Evolutionary conservation across 1,140 invertebrate species (phyloP), one percentile per base, ranked within the genome.

Genomic region (Sycobia sp.): DNA sequence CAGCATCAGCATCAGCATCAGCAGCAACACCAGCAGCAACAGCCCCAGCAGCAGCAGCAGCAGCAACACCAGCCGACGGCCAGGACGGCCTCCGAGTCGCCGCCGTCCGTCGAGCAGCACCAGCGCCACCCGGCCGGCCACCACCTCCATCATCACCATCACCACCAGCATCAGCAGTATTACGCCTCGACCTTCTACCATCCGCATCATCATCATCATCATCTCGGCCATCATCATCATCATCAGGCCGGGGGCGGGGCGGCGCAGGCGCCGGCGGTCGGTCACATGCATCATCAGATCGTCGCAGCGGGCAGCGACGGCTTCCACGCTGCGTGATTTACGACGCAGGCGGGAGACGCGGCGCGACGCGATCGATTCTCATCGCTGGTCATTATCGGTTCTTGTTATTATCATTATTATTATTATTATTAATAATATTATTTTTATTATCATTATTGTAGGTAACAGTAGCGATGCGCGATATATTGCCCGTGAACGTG

Each of bases 121-220:
- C 68, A n/a, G n/a, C n/a, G n/a, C n/a, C n/a, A n/a, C n/a, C n/a
- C 69, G 36, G 56, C 22, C 22, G 39, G 39, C 39, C 50, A 66
- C 62, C 41, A 66, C 51, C 54, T 56, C 29, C 51, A 67, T 55
- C 76, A 77, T 60, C 54, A 59, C 29, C 51, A 67, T 55, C 76
- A 77, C 62, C 76, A 74, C 61, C 70, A 69, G 36, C 71, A 78
- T 61, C 80, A 82, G 68, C 80, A 82, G 78, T 82, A 82, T 81
- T 82, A 82, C 62, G 76, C 78, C 25, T 78, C 80, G 46, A 73
- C 78, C 1, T 67, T 82, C 3, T 81, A 80, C 62, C 78, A 81
- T 49, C 76, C 78, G 65, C 79, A 81, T 59, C 78, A 80, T 49
- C 76, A 79, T 66, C 79, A 81, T 59, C 78, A 80, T 53, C 78